Conservation (phyloP, 2,888 invertebrate genomes). For the Odontocerum albicorne region DNA sequence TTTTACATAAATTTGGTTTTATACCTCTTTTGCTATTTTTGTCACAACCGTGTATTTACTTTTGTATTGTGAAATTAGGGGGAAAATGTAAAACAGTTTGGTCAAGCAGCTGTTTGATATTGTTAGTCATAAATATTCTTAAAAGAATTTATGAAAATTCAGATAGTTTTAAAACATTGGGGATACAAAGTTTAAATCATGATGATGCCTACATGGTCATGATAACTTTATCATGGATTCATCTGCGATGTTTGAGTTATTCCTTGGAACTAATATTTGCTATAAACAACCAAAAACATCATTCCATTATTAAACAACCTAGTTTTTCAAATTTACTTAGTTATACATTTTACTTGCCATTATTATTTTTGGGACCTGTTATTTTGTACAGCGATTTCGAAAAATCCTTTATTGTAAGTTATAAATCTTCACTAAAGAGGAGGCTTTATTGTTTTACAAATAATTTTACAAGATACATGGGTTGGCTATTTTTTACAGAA, state of each 20-base stretch:
- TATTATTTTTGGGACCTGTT: conserved; percentile 83
- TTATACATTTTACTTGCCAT: conserved; percentile 82
- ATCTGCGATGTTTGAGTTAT: conserved; percentile 76
- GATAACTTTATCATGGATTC: conserved; percentile 68
- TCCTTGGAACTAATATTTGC: conserved; percentile 59
- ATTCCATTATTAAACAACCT: conserved; percentile 14
- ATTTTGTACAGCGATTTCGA: conserved; percentile 74
- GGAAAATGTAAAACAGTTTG: conserved; percentile 26
- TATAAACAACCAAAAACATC: neutral
- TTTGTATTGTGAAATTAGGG: conserved; percentile 38
- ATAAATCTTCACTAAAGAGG: conserved; percentile 40
- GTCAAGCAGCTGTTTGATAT: conserved; percentile 39
- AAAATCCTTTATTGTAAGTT: conserved; percentile 44
- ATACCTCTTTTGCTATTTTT: conserved; percentile 54
- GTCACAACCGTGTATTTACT: conserved; percentile 59
- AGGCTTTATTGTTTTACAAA: conserved; percentile 49
- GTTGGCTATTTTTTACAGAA: conserved; percentile 73
- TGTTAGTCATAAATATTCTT: conserved; percentile 56
- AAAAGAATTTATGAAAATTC: conserved; percentile 50
- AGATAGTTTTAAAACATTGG: conserved; percentile 52
- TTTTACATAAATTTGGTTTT: conserved; percentile 51
- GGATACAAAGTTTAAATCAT: conserved; percentile 49
- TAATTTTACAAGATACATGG: conserved; percentile 59
- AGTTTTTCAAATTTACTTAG: conserved; percentile 60
- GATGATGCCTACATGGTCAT: conserved; percentile 59